phyloP scores from a whole-genome alignment of 2,797 vertebrate species.

The Gastrophryne carolinensis region DNA sequence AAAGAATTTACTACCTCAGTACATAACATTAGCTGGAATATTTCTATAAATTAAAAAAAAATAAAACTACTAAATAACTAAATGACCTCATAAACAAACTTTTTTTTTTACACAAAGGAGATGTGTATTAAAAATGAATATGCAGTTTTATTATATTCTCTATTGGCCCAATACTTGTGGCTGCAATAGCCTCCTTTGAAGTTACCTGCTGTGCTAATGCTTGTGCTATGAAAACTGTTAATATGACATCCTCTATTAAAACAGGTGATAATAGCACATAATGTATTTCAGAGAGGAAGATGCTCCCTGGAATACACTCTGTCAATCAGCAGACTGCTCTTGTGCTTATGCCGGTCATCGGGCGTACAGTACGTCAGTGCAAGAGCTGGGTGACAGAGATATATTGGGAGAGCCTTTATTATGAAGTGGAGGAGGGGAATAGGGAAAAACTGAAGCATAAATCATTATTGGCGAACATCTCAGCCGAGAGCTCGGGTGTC shows the following conservation, averaged over 20 bases:
- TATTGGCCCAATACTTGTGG: too few species aligned
- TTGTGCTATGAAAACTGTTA: not conserved
- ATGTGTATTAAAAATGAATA: too few species aligned
- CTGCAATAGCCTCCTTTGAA: not conserved
- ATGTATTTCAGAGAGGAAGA: not conserved
- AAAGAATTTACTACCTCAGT: too few species aligned
- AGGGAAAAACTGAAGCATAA: slow-evolving; percentile 81
- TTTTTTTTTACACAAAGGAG: too few species aligned
- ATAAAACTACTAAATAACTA: too few species aligned
- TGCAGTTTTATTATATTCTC: too few species aligned
- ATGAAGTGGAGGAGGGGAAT: slow-evolving; percentile 63
- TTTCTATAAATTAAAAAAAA: too few species aligned
- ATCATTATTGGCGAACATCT: slow-evolving; percentile 99
- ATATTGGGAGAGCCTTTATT: slow-evolving; percentile 35
- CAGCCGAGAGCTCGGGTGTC: slow-evolving; percentile 85
- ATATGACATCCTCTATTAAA: slow-evolving; percentile 7
- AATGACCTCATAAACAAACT: too few species aligned
- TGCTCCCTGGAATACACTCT: slow-evolving; percentile 21
- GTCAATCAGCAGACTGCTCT: not conserved
- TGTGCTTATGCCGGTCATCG: slow-evolving; percentile 20
- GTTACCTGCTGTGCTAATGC: not conserved
- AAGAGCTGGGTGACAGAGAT: slow-evolving; percentile 35
- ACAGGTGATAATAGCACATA: not conserved
- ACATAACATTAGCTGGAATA: too few species aligned
- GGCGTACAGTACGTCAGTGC: slow-evolving; percentile 17